Base-by-base conservation (phyloP, 2,888 invertebrate species). In the Leptura quadrifasciata region DNA sequence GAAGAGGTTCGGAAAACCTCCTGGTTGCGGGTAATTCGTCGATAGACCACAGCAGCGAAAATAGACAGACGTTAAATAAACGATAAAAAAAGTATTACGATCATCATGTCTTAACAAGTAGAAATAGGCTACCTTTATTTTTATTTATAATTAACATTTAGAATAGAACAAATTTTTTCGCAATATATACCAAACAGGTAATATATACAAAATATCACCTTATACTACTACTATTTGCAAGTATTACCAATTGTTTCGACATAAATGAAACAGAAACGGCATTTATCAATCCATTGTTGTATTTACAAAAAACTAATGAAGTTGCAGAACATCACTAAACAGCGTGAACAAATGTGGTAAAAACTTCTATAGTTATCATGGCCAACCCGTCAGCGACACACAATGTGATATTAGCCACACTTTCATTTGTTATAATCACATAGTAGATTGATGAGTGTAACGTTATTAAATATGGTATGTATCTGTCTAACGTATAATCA, bases 371-470 rank as follows among this genome's bases (percentile, higher is more conserved):
- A 47, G 71, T 61, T 71, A 71, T 61, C 71, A 71, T 61, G 71
- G 61, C 52, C 71, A 71, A 71, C 71, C 47, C 71, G 61, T 70
- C 70, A 60, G 52, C 61, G n/a, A 71, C 60, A 61, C 54, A 71
- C 61, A 71, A 61, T 71, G 15, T 21, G 60, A 47, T 21, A 71
- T 71, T 71, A 71, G 60, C 61, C 21, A 71, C 71, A 71, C 71
- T 71, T 71, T 71, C 71, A 71, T 71, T 60, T 61, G 24, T 39
- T 58, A 69, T 58, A 57, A 24, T 15, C 69, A 35, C 17, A 27
- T 60, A 27, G 61, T 60, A 71, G 60, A 15, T 24, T 10, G 69
- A 57, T 69, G 69, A 69, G 39, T 57, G 58, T 15, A 58, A 47
- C 58, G 20, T 58, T 69, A 69, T 58, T 69, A 69, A 69, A 69